phyloP scores from a whole-genome alignment of 2,888 invertebrate species.

The Tortricodes alternella region DNA sequence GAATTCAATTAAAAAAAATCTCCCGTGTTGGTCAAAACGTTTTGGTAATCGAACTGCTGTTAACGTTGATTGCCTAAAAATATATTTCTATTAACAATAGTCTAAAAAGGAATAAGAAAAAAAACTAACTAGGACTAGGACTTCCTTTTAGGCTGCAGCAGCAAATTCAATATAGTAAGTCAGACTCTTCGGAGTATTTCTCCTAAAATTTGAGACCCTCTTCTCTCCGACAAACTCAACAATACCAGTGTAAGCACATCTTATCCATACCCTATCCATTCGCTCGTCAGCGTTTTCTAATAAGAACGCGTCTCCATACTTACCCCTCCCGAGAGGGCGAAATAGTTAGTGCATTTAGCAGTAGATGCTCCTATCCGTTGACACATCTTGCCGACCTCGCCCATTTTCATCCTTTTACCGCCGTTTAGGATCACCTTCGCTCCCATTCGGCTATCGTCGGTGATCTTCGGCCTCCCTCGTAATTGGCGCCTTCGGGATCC shows the following conservation, averaged over 20 bases:
- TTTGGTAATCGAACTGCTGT: too few species aligned
- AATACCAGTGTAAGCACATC: slow-evolving; percentile 21
- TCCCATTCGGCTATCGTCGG: slow-evolving; percentile 18
- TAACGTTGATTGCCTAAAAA: too few species aligned
- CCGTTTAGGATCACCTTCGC: slow-evolving; percentile 37
- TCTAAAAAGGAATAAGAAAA: too few species aligned
- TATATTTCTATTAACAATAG: too few species aligned
- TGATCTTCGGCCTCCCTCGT: slow-evolving; percentile 18
- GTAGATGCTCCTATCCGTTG: slow-evolving; percentile 48
- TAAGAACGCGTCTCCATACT: slow-evolving; percentile 23
- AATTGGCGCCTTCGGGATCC: slow-evolving; percentile 15
- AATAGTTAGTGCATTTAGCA: slow-evolving; percentile 45
- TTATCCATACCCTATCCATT: slow-evolving; percentile 9
- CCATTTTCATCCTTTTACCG: slow-evolving; percentile 49
- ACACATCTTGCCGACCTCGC: slow-evolving; percentile 45
- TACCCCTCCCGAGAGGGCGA: slow-evolving; percentile 27
- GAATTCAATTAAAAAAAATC: too few species aligned
- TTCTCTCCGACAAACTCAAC: slow-evolving; percentile 6
- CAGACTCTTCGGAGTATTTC: neutral
- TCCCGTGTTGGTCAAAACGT: too few species aligned
- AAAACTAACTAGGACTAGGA: too few species aligned
- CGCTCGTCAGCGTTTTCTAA: slow-evolving; percentile 28
- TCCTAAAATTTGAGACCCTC: neutral
- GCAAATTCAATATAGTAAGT: neutral
- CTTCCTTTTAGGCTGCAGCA: too few species aligned